Evolutionary conservation across 2,797 vertebrate species (phyloP), one percentile per base, ranked within the genome.

Genomic region (Acipenser oxyrinchus): DNA sequence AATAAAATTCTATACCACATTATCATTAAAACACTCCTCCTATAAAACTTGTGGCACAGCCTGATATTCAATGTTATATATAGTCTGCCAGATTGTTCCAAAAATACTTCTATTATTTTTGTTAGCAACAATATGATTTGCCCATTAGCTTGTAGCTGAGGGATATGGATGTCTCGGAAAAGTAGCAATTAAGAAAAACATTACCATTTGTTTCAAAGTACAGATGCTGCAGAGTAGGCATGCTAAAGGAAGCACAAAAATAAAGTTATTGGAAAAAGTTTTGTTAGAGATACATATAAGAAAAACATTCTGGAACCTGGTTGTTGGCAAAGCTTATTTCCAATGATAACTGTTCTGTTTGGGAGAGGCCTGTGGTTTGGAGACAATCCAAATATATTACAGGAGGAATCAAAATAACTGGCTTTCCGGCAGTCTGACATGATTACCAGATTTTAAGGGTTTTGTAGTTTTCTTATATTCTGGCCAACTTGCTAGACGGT

Each of bases 241-340:
- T 6, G 6, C 55, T 58, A 4, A 58, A 58, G 4, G 23, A 58
- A n/a, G 55, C 12, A 11, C 10, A 58, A 58, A 58, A 58, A 58
- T 58, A 58, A 58, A 58, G 12, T 66, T 69, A 53, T 57, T 67
- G 61, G 64, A 64, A 68, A 69, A 51, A 53, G 49, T 48, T n/a
- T 51, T 52, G 52, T 65, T 66, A 62, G 52, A 62, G 52, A 62
- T 66, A 64, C 49, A 58, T 58, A 58, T 58, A 13, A 11, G 12
- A 58, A n/a, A 18, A 12, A 15, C 55, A 15, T 23, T 13, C 49
- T 62, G 55, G 52, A 48, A 50, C 52, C 49, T 7, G 18, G 59
- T 63, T 49, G 57, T 48, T 66, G 61, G 52, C 53, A 13, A 60
- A 60, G 62, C 23, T 18, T 64, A 48, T 65, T 37, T 37, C 23